Conservation (phyloP, 2,888 invertebrate genomes). For the Agapetus fuscipes region DNA sequence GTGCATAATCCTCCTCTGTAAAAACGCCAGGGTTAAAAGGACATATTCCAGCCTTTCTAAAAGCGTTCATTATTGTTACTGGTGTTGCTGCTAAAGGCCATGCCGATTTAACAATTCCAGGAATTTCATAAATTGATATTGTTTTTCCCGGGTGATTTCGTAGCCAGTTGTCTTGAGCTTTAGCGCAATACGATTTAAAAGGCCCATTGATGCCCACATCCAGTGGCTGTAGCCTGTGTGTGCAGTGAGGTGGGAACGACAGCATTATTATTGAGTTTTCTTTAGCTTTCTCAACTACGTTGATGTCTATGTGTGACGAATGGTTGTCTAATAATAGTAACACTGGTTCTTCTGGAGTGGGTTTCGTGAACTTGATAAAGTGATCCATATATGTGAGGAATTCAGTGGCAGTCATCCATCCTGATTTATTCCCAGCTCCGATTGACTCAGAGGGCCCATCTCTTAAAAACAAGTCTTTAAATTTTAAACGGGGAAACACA, state of each 20-base stretch:
- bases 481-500: too few species aligned
- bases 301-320: too few species aligned
- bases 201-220: slow-evolving; percentile 18
- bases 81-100: slow-evolving; percentile 9
- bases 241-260: too few species aligned
- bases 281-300: slow-evolving; percentile 10
- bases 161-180: slow-evolving; percentile 5
- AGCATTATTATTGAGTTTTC: too few species aligned
- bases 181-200: slow-evolving; percentile 3
- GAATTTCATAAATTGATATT: slow-evolving; percentile 11
- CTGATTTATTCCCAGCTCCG: too few species aligned
- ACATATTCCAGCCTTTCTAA: slow-evolving; percentile 12
- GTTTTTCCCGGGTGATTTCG: slow-evolving; percentile 9
- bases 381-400: too few species aligned
- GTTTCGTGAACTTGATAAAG: too few species aligned
- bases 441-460: slow-evolving; percentile 21
- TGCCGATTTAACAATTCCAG: slow-evolving; percentile 9
- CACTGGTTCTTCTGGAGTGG: too few species aligned
- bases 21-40: slow-evolving; percentile 5
- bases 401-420: too few species aligned
- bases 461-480: slow-evolving; percentile 17
- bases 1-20: slow-evolving; percentile 6
- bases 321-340: too few species aligned
- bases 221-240: slow-evolving; percentile 14
- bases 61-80: slow-evolving; percentile 8